A percentile compares a stretch with the other conserved stretches of the same genome.
These are phyloP conservation scores for Cygnus buccinator DNA, from an alignment of 2,113 vertebrate species.

Conservation along the genomic window DNA sequence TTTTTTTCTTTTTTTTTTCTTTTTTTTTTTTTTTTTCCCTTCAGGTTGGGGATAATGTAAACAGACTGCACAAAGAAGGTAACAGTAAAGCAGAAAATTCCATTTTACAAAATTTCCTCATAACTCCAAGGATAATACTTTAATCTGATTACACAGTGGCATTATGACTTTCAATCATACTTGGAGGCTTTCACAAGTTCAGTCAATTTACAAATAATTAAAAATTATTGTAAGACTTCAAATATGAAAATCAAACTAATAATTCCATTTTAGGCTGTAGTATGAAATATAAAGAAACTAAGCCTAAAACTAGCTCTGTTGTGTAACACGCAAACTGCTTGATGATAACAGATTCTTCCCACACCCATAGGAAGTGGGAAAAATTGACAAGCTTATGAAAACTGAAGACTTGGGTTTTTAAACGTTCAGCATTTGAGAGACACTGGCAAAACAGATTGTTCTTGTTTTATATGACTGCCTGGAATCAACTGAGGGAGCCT, in stretches of 20 bases:
- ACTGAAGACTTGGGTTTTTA: background rate
- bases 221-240: background rate
- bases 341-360: background rate
- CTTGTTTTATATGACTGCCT: background rate
- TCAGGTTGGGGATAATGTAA: background rate
- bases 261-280: background rate
- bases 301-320: background rate
- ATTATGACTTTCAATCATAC: background rate
- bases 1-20: background rate
- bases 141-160: background rate
- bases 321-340: background rate
- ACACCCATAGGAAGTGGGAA: background rate
- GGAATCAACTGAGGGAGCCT: background rate
- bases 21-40: background rate
- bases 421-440: background rate
- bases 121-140: background rate
- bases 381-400: background rate
- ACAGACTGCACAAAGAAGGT: background rate
- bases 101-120: background rate
- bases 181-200: background rate
- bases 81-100: background rate
- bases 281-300: background rate
- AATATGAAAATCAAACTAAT: background rate
- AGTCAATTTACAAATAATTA: background rate
- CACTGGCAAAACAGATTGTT: background rate